These are phyloP conservation scores for Ctenochaetus hawaiiensis DNA, from an alignment of 2,797 vertebrate species.

Conservation along the genomic window DNA sequence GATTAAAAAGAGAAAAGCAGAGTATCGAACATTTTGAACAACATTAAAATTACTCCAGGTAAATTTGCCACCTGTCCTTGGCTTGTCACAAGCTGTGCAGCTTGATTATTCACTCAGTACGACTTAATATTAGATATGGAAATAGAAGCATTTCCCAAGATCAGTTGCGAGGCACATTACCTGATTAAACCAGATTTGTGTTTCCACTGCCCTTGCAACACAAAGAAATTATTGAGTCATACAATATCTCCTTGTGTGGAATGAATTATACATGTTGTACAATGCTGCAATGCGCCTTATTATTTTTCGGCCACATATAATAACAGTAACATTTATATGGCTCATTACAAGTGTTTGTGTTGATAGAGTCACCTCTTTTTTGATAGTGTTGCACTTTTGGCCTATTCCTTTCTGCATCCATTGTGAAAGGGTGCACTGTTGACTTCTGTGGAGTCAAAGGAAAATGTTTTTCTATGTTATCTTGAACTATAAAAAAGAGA, in stretches of 20 bases:
- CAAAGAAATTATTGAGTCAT: neutral
- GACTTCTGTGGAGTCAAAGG: conserved; percentile 42
- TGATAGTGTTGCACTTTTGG: neutral
- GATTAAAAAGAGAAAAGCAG: neutral
- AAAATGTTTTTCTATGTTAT: neutral
- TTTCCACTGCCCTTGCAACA: conserved; percentile 13
- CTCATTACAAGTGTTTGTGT: conserved; percentile 8
- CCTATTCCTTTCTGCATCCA: neutral
- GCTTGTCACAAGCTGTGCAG: neutral
- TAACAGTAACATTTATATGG: conserved; percentile 8
- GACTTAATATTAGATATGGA: conserved; percentile 7
- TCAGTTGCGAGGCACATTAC: neutral
- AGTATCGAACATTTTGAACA: no score
- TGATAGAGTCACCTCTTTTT: conserved; percentile 20
- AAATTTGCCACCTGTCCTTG: neutral
- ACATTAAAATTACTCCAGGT: no score
- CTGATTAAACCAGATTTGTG: neutral
- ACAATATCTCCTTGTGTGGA: neutral
- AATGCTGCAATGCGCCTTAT: neutral
- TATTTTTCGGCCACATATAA: conserved; percentile 14
- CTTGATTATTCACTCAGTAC: neutral
- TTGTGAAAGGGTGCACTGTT: neutral
- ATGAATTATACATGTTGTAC: neutral
- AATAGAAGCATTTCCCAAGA: neutral
- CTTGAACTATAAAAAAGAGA: conserved; percentile 10